phyloP scores from a whole-genome alignment of 2,888 invertebrate species.

The Cephus pulcher region DNA sequence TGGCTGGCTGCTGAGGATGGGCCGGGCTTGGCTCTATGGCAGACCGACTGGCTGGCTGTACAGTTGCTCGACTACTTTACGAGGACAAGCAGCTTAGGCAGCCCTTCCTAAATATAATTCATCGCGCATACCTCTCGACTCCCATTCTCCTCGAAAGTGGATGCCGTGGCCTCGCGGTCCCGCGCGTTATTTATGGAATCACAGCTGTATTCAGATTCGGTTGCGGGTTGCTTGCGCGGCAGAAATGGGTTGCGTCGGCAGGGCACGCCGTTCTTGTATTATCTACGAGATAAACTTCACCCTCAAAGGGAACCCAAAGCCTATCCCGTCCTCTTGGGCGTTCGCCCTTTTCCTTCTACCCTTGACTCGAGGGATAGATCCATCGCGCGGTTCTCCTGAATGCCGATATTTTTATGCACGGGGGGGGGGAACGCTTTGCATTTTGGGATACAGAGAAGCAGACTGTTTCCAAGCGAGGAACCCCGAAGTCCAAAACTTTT shows the following conservation, averaged over 20 bases:
- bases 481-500: neutral
- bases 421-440: neutral
- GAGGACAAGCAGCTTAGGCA: constrained; percentile 49
- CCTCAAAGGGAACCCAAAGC: neutral
- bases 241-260: constrained; percentile 19
- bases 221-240: constrained; percentile 17
- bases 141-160: constrained; percentile 21
- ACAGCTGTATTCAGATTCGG: constrained; percentile 40
- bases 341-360: neutral
- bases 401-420: neutral
- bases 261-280: constrained; percentile 20
- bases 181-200: constrained; percentile 57
- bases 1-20: neutral
- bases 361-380: neutral
- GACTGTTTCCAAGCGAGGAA: neutral
- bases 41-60: neutral
- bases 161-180: constrained; percentile 25
- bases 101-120: constrained; percentile 46
- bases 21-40: neutral
- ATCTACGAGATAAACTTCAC: constrained; percentile 20
- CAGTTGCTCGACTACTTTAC: constrained; percentile 34
- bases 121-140: constrained; percentile 27
- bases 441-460: neutral
- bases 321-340: neutral
- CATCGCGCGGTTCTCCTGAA: neutral